phyloP scores from a whole-genome alignment of 2,888 invertebrate species.

The Nebria brevicollis region DNA sequence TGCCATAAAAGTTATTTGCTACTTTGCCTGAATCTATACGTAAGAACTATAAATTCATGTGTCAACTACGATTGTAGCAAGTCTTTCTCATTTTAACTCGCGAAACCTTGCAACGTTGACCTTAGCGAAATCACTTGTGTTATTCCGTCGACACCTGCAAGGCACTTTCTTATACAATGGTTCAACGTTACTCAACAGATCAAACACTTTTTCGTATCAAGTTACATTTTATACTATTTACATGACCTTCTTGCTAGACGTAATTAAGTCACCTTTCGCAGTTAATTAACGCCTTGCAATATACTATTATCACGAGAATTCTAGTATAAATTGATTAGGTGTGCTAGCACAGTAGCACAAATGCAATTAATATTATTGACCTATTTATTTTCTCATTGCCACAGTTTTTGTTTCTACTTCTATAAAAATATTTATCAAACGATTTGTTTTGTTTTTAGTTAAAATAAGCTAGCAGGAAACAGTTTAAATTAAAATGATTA shows the following conservation, averaged over 20 bases:
- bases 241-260: constrained; percentile 32
- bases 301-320: constrained; percentile 32
- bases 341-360: constrained; percentile 25
- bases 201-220: constrained; percentile 8
- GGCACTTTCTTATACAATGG: not conserved
- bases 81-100: not conserved
- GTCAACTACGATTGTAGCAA: not conserved
- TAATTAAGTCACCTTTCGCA: constrained; percentile 40
- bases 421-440: too few species aligned
- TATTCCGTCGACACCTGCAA: constrained; percentile 7
- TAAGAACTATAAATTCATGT: not conserved
- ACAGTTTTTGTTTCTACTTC: too few species aligned
- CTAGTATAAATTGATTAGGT: constrained; percentile 33
- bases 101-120: not conserved
- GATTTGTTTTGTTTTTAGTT: not conserved
- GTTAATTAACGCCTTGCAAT: constrained; percentile 37
- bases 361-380: constrained; percentile 32
- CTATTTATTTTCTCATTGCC: constrained; percentile 7
- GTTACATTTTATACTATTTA: constrained; percentile 35
- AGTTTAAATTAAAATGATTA: not conserved
- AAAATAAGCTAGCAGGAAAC: not conserved
- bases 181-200: not conserved
- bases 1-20: not conserved
- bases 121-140: constrained; percentile 18
- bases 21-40: not conserved